Conservation (phyloP, 2,888 invertebrate species). For the Oscheius sp. region DNA sequence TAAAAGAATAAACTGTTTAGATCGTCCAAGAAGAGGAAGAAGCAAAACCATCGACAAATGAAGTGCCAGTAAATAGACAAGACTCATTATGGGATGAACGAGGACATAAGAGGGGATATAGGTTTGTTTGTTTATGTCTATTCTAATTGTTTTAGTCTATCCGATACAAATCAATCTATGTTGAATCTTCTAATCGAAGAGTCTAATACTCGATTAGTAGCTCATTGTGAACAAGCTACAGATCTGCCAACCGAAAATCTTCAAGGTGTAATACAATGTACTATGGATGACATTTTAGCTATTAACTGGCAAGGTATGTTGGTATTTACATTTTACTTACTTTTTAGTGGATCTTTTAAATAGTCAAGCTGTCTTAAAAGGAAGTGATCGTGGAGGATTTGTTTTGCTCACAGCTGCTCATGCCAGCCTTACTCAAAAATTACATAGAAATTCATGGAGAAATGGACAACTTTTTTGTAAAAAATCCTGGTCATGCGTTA, state of each 20-base stretch:
- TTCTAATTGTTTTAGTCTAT: conserved; percentile 37
- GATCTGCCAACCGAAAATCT: conserved; percentile 75
- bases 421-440: conserved; percentile 86
- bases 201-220: conserved; percentile 89
- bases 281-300: conserved; percentile 87
- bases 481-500: conserved; percentile 91
- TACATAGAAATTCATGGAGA: conserved; percentile 86
- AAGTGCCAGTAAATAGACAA: not conserved
- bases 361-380: conserved; percentile 88
- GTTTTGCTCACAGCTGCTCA: conserved; percentile 95
- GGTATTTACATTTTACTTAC: not conserved
- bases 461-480: conserved; percentile 87
- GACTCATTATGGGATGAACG: conserved; percentile 12
- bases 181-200: conserved; percentile 89
- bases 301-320: conserved; percentile 90
- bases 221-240: conserved; percentile 87
- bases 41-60: not conserved
- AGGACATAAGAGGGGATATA: conserved; percentile 20
- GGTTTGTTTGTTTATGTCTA: not conserved
- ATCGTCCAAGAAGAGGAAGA: conserved; percentile 27
- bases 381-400: conserved; percentile 95
- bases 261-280: conserved; percentile 86
- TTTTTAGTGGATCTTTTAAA: conserved; percentile 83
- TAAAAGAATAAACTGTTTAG: conserved; percentile 7
- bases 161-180: conserved; percentile 71